These are phyloP conservation scores for Brassicogethes aeneus DNA, from an alignment of 2,888 invertebrate species.

Conservation along the genomic window DNA sequence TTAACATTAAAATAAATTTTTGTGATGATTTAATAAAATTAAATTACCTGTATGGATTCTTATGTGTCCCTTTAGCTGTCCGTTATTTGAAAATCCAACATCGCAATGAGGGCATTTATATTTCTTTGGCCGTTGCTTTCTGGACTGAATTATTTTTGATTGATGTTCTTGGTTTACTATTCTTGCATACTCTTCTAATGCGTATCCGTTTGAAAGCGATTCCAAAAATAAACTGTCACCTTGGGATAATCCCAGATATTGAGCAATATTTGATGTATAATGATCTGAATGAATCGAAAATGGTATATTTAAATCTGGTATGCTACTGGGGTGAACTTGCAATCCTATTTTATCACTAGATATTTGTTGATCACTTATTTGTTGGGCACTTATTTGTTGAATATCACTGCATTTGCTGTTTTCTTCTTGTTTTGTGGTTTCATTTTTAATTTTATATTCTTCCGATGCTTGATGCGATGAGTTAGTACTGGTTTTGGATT, in stretches of 20 bases:
- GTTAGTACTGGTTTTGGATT: slow-evolving; percentile 13
- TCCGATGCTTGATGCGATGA: slow-evolving; percentile 5
- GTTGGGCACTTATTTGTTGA: no score
- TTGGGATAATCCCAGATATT: slow-evolving; percentile 24
- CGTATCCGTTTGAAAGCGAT: slow-evolving; percentile 38
- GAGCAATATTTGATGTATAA: slow-evolving; percentile 21
- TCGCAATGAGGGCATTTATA: slow-evolving; percentile 86
- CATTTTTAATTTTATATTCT: slow-evolving; percentile 3
- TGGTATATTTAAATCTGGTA: slow-evolving; percentile 5
- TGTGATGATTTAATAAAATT: no score
- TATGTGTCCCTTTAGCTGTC: slow-evolving; percentile 85
- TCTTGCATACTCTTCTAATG: slow-evolving; percentile 63
- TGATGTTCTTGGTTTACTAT: slow-evolving; percentile 64
- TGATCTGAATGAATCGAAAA: slow-evolving; percentile 17
- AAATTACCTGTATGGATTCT: slow-evolving; percentile 74
- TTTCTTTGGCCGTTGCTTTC: slow-evolving; percentile 79
- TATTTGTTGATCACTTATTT: slow-evolving; percentile 1
- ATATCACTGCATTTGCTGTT: neutral
- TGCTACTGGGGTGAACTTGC: neutral
- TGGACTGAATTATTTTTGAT: slow-evolving; percentile 53
- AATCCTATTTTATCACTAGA: slow-evolving; percentile 1
- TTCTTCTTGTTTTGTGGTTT: slow-evolving; percentile 3
- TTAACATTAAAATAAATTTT: no score
- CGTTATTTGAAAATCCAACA: slow-evolving; percentile 89
- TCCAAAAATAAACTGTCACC: slow-evolving; percentile 34